These are phyloP conservation scores for Lepus townsendii DNA, from an alignment of 2,797 vertebrate species.

Conservation along the genomic window DNA sequence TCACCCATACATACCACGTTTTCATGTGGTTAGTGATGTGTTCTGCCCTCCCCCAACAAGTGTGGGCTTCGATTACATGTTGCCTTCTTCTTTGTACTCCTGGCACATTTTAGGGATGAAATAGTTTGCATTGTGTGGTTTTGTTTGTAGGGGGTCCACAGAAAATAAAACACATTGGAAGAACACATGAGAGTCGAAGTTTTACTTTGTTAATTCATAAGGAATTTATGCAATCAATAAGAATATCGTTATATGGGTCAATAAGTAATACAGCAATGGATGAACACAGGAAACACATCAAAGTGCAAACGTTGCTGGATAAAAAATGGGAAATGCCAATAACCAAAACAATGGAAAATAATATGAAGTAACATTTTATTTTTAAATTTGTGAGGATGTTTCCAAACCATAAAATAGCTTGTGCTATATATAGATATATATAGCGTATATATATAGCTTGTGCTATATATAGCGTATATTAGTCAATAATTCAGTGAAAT, in stretches of 20 bases:
- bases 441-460: too few species aligned
- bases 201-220: slow-evolving; percentile 12
- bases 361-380: neutral
- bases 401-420: neutral
- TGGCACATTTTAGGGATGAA: neutral
- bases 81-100: neutral
- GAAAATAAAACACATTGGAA: slow-evolving; percentile 36
- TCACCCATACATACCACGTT: neutral
- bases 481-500: neutral
- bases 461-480: neutral
- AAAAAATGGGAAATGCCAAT: neutral
- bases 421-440: neutral
- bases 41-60: neutral
- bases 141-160: neutral
- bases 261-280: neutral
- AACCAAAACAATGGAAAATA: neutral
- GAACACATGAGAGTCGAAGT: neutral
- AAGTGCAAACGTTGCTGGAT: neutral
- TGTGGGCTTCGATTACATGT: rapidly evolving
- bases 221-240: slow-evolving; percentile 15
- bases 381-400: slow-evolving; percentile 33
- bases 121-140: slow-evolving; percentile 1
- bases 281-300: neutral
- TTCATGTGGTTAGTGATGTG: neutral
- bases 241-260: neutral